phyloP scores from a whole-genome alignment of 2,113 vertebrate genomes.

The Sinocyclocheilus grahami region DNA sequence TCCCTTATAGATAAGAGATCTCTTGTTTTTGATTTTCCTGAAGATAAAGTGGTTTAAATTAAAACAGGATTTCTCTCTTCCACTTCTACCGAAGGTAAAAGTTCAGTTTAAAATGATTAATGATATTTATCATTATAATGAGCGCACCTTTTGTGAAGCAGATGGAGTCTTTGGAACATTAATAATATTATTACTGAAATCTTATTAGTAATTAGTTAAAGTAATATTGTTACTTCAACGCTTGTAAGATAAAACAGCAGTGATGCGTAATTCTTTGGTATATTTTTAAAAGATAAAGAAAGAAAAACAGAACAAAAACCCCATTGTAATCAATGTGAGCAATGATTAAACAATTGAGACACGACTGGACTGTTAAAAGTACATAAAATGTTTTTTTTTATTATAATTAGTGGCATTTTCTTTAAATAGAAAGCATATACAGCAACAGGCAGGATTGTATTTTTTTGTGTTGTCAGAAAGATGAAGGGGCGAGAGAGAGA shows the following conservation, averaged over 20 bases:
- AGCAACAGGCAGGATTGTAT: constrained; percentile 77
- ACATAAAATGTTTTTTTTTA: constrained; percentile 75
- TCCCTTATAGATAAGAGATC: background rate
- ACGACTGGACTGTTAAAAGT: constrained; percentile 68
- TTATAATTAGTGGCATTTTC: constrained; percentile 72
- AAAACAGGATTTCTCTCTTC: background rate
- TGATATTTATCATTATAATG: background rate
- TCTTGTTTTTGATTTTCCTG: background rate
- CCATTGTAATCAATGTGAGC: background rate
- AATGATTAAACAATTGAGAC: constrained; percentile 4
- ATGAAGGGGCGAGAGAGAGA: constrained; percentile 60
- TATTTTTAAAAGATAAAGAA: background rate
- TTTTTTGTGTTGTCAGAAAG: constrained; percentile 69
- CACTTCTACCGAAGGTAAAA: background rate
- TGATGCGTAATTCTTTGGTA: background rate
- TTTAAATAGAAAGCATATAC: constrained; percentile 81
- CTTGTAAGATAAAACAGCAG: background rate
- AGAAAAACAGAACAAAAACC: background rate
- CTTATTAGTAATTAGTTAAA: too few species aligned
- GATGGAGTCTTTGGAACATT: too few species aligned
- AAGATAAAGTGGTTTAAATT: background rate
- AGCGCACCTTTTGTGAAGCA: too few species aligned
- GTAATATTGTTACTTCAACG: too few species aligned
- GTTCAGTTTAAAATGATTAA: background rate
- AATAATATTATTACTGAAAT: too few species aligned